Percentiles rank a stretch among this genome's conserved stretches.
phyloP scores from a whole-genome alignment of 2,797 vertebrate genomes.

The Eutrigla gurnardus region DNA sequence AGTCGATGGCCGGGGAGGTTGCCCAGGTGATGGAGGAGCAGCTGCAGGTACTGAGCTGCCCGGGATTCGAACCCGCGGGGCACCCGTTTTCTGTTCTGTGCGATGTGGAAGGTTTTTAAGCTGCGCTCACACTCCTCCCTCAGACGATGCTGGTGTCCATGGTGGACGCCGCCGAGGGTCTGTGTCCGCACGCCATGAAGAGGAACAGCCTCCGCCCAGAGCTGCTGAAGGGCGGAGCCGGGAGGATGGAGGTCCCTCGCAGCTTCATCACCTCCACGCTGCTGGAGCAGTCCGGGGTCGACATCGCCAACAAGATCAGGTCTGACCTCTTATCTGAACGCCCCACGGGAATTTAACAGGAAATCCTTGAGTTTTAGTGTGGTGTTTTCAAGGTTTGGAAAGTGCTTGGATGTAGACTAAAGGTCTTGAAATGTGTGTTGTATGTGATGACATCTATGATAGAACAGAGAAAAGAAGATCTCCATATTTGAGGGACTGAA shows the following conservation, averaged over 20 bases:
- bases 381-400: no score
- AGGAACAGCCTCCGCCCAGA: slow-evolving; percentile 88
- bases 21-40: slow-evolving; percentile 92
- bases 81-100: no score
- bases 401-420: no score
- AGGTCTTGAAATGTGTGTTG: no score
- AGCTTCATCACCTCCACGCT: slow-evolving; percentile 92
- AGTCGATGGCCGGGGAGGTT: slow-evolving; percentile 95
- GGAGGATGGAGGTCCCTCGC: slow-evolving; percentile 89
- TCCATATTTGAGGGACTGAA: no score
- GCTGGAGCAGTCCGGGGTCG: slow-evolving; percentile 93
- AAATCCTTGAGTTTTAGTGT: no score
- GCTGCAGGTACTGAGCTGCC: slow-evolving; percentile 87
- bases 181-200: slow-evolving; percentile 94
- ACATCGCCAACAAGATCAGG: slow-evolving; percentile 99
- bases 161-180: slow-evolving; percentile 91
- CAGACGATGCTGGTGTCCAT: slow-evolving; percentile 92
- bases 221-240: slow-evolving; percentile 86
- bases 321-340: slow-evolving; percentile 9
- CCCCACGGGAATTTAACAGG: no score
- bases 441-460: no score
- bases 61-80: no score
- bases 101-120: background rate
- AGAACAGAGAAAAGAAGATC: no score
- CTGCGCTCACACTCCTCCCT: background rate